Evolutionary conservation across 2,797 vertebrate species (phyloP).

Genomic region (Silurus lanzhouensis): DNA sequence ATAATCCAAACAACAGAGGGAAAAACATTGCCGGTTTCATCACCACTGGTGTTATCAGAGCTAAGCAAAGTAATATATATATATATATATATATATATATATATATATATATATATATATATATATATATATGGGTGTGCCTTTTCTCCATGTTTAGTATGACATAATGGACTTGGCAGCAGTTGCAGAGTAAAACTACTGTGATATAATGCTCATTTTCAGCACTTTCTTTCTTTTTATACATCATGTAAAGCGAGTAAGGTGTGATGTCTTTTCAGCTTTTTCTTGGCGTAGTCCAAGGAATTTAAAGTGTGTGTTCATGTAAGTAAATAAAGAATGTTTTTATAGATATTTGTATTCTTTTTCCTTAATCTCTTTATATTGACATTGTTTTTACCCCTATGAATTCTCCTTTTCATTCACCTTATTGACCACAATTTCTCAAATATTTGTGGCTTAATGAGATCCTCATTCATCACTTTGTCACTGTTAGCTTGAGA

Average conservation of each 20-base stretch:
- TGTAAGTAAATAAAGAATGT: neutral
- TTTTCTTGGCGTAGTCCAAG: neutral
- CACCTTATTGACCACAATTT: neutral
- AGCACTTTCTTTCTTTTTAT: neutral
- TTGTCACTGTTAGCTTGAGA: constrained; percentile 31
- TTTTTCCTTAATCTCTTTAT: too few relatives aligned
- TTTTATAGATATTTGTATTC: neutral
- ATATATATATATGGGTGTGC: neutral
- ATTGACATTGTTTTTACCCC: neutral
- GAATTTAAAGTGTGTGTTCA: neutral
- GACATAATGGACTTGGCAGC: constrained; percentile 56
- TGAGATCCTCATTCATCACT: constrained; percentile 36
- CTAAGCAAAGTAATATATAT: neutral
- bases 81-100: too few relatives aligned
- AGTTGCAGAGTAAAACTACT: constrained; percentile 7
- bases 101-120: neutral
- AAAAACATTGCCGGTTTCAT: neutral
- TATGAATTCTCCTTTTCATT: neutral
- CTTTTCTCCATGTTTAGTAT: neutral
- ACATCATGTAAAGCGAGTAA: too few relatives aligned
- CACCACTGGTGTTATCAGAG: constrained; percentile 6
- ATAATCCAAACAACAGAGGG: neutral
- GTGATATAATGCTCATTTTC: constrained; percentile 51
- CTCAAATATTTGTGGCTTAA: neutral
- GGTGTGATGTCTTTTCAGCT: neutral